A percentile compares a stretch with the other conserved stretches of the same genome.
phyloP scores from a whole-genome alignment of 2,797 vertebrate genomes.

The Sebastes trivittatus region DNA sequence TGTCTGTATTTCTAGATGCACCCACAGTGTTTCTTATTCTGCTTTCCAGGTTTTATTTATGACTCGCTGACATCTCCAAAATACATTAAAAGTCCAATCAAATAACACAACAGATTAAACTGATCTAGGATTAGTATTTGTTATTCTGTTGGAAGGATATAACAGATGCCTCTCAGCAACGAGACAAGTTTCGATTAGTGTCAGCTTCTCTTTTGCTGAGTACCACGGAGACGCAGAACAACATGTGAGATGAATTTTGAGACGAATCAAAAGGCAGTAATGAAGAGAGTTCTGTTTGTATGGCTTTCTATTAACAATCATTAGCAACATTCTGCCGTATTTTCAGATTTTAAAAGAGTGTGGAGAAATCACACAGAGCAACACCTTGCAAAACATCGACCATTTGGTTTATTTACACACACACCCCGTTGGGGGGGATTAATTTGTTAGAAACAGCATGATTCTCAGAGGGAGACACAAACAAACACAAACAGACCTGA shows the following conservation, averaged over 20 bases:
- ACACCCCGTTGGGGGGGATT: conserved; percentile 39
- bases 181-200: not conserved
- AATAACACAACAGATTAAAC: not conserved
- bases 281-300: not conserved
- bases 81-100: not conserved
- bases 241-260: not conserved
- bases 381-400: conserved; percentile 45
- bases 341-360: conserved; percentile 28
- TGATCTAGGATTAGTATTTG: not conserved
- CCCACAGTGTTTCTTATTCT: not conserved
- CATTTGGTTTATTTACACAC: conserved; percentile 52
- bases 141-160: not conserved
- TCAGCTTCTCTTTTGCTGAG: not conserved
- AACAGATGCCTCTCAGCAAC: conserved; percentile 3
- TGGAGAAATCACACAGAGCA: conserved; percentile 37
- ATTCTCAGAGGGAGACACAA: conserved; percentile 57
- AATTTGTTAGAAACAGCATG: conserved; percentile 68
- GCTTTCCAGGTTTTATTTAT: not conserved
- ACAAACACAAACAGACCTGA: conserved; percentile 66
- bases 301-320: conserved; percentile 17
- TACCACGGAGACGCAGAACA: not conserved
- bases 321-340: conserved; percentile 20
- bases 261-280: not conserved
- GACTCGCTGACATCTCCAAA: not conserved
- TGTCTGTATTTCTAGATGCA: not conserved